Conservation (phyloP, 2,888 invertebrate species). For the Stictocephala bisonia region DNA sequence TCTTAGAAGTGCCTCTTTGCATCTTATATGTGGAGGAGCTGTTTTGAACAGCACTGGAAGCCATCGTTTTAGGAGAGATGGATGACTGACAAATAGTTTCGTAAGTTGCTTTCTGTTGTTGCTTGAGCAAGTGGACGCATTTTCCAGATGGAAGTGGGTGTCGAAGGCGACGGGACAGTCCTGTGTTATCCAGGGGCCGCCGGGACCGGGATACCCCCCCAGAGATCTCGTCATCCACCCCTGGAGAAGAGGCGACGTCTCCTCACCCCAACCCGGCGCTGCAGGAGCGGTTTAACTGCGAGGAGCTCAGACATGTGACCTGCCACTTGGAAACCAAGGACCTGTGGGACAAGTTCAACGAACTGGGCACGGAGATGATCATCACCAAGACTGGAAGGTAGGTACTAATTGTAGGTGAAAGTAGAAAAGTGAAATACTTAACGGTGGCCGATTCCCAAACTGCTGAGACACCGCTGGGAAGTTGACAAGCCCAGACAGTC, state of each 20-base stretch:
- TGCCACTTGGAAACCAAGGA: slow-evolving; percentile 85
- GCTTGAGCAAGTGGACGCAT: too few species aligned
- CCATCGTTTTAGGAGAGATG: too few species aligned
- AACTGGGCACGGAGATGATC: slow-evolving; percentile 85
- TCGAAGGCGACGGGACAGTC: slow-evolving; percentile 29
- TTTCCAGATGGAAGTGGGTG: slow-evolving; percentile 18
- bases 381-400: slow-evolving; percentile 84
- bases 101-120: too few species aligned
- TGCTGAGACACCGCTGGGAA: too few species aligned
- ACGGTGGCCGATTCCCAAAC: too few species aligned
- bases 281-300: slow-evolving; percentile 71
- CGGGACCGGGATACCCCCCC: slow-evolving; percentile 52
- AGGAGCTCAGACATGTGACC: slow-evolving; percentile 73
- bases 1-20: too few species aligned
- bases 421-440: too few species aligned
- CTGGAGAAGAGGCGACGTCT: slow-evolving; percentile 13
- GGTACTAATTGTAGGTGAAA: too few species aligned
- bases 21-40: too few species aligned
- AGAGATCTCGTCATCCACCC: slow-evolving; percentile 55
- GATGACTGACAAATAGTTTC: too few species aligned
- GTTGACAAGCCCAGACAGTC: too few species aligned
- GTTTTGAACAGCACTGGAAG: too few species aligned
- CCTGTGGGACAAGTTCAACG: slow-evolving; percentile 84
- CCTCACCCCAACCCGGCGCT: slow-evolving; percentile 51
- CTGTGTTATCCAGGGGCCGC: neutral